These are phyloP conservation scores for Neodiprion pinetum DNA, from an alignment of 1,140 invertebrate species.

Conservation along the genomic window DNA sequence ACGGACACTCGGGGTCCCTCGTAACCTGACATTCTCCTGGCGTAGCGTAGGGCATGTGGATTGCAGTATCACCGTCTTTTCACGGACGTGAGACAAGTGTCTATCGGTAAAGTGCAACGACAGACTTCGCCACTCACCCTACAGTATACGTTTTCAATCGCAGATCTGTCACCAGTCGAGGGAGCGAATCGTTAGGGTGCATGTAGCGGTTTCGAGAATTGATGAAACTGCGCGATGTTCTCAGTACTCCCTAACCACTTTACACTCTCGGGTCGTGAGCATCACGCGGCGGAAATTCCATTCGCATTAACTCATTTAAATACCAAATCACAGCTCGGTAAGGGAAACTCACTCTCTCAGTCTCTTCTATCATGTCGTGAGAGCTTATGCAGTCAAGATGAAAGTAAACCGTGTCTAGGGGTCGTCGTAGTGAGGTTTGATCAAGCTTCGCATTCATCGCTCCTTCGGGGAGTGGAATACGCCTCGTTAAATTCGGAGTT, in stretches of 20 bases:
- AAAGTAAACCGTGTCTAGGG: not conserved
- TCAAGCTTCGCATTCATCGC: not conserved
- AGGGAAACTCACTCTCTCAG: no score
- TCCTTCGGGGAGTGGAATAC: not conserved
- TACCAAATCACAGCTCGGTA: not conserved
- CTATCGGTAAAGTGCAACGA: not conserved
- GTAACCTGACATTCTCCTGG: not conserved
- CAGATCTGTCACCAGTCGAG: not conserved
- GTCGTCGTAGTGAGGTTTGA: not conserved
- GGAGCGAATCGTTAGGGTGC: no score
- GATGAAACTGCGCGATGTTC: not conserved
- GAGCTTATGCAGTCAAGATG: not conserved
- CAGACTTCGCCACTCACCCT: not conserved
- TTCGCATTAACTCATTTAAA: not conserved
- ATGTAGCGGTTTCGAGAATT: not conserved
- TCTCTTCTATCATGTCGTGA: no score
- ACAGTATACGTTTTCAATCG: not conserved
- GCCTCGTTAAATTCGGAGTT: not conserved
- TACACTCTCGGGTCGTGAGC: not conserved
- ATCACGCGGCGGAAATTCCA: not conserved
- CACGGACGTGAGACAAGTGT: slow-evolving; percentile 1
- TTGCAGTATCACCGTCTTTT: not conserved
- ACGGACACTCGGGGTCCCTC: not conserved
- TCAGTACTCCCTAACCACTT: not conserved
- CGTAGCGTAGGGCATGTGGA: not conserved